Evolutionary conservation across 2,797 vertebrate species (phyloP).

Genomic region (Trichosurus vulpecula): DNA sequence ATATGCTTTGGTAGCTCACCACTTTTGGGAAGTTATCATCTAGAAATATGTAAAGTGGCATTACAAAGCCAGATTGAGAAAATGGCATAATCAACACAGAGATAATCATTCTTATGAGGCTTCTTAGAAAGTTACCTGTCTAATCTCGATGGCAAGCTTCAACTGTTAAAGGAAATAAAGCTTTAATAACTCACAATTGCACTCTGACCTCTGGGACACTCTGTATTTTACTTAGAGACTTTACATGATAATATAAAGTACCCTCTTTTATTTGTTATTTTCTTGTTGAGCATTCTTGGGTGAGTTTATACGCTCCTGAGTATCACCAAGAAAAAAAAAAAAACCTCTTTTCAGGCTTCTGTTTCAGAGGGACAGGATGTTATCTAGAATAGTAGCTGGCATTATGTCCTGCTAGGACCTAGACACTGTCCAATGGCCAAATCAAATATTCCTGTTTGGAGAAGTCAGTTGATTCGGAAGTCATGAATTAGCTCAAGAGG

Average conservation of each 20-base stretch:
- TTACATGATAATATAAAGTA: neutral
- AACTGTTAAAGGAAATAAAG: neutral
- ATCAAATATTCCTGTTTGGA: neutral
- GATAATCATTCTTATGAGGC: neutral
- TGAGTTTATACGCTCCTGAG: neutral
- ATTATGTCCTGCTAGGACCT: neutral
- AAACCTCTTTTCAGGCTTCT: constrained; percentile 21
- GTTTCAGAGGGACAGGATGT: constrained; percentile 34
- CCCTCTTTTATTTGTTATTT: neutral
- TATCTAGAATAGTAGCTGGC: constrained; percentile 5
- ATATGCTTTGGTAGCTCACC: neutral
- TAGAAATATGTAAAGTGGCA: constrained; percentile 14
- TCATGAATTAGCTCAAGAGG: neutral
- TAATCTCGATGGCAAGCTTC: neutral
- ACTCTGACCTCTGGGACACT: neutral
- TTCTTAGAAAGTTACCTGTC: neutral
- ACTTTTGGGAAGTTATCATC: neutral
- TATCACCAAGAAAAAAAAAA: constrained; percentile 20
- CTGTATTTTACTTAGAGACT: neutral
- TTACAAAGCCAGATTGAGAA: neutral
- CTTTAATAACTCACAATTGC: neutral
- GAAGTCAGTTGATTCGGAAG: neutral
- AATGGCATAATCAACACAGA: neutral
- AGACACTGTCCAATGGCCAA: neutral
- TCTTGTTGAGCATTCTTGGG: neutral